Evolutionary conservation across 2,888 invertebrate genomes (phyloP).

Genomic region (Heptascelio sp.): DNA sequence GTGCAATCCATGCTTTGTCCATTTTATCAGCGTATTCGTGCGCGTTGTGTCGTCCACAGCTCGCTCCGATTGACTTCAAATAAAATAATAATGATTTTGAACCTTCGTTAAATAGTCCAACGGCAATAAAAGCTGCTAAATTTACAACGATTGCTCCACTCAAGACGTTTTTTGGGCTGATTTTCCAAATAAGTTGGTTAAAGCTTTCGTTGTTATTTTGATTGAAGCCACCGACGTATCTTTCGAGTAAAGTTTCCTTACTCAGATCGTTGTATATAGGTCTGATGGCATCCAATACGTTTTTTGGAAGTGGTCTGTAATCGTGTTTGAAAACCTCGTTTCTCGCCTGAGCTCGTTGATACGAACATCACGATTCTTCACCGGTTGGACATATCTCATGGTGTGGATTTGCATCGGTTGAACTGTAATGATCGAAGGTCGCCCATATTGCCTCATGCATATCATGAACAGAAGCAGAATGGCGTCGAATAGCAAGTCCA

Average conservation of each 20-base stretch:
- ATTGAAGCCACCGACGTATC: conserved; percentile 52
- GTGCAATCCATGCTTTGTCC: neutral
- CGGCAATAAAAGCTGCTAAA: neutral
- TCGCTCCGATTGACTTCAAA: neutral
- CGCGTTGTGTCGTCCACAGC: neutral
- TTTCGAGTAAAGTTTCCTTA: conserved; percentile 25
- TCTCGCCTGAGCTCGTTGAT: neutral
- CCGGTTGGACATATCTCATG: neutral
- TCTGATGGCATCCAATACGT: conserved; percentile 11
- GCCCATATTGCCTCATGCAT: neutral
- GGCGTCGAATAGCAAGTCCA: neutral
- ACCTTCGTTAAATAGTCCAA: neutral
- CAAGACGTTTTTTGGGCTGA: conserved; percentile 68
- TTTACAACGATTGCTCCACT: neutral
- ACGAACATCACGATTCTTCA: neutral
- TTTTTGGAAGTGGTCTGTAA: neutral
- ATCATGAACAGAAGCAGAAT: neutral
- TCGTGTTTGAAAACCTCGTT: neutral
- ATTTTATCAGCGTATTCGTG: neutral
- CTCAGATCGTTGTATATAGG: conserved; percentile 44
- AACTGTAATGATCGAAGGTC: neutral
- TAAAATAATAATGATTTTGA: neutral
- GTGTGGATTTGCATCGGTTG: neutral
- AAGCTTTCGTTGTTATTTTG: conserved; percentile 53
- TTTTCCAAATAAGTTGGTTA: conserved; percentile 76